phyloP scores from a whole-genome alignment of 2,113 vertebrate genomes.

The Silurus asotus region DNA sequence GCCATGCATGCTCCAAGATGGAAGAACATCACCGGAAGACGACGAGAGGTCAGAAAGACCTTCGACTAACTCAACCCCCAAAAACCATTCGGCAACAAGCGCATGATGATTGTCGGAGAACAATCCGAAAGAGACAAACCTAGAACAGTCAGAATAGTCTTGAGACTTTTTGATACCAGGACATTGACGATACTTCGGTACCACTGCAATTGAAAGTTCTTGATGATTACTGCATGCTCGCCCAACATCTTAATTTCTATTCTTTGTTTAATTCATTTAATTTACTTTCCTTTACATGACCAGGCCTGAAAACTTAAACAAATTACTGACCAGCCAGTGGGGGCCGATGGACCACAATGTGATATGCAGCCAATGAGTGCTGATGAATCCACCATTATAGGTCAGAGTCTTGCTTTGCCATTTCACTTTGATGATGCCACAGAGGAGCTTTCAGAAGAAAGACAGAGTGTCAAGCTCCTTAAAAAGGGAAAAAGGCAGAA shows the following conservation, averaged over 20 bases:
- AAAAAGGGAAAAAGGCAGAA: neutral
- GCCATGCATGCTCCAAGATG: too few species aligned
- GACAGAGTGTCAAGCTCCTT: neutral
- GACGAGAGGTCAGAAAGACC: too few species aligned
- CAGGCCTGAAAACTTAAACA: neutral
- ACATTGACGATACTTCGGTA: too few species aligned
- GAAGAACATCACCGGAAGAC: too few species aligned
- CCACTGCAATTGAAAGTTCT: too few species aligned
- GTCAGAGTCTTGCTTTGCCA: neutral
- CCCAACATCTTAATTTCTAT: neutral
- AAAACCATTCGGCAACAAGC: too few species aligned
- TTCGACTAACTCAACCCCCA: too few species aligned
- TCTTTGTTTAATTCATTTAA: neutral
- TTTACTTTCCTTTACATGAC: neutral
- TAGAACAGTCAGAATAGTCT: too few species aligned
- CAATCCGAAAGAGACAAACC: too few species aligned
- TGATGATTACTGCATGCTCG: neutral
- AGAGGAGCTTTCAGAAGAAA: conserved; percentile 5
- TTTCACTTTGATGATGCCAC: conserved; percentile 1
- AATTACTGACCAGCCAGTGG: neutral
- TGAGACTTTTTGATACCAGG: too few species aligned
- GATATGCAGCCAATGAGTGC: neutral
- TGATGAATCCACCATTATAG: neutral
- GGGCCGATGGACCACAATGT: neutral
- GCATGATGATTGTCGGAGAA: too few species aligned